Base-by-base conservation (phyloP, 2,797 vertebrate genomes). In the Sebastes hubbsi region DNA sequence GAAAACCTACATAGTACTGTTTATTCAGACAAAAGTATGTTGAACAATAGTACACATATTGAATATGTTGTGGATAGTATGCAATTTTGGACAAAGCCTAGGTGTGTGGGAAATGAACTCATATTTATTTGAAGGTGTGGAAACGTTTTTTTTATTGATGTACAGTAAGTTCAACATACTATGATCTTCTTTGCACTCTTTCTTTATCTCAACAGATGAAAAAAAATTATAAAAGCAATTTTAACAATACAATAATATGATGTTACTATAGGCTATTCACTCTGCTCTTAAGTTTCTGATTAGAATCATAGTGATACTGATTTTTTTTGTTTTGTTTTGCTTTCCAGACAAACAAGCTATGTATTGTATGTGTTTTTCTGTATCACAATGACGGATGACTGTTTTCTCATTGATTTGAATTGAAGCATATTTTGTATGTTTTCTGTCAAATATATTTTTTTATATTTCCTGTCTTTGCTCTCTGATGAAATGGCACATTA, bases 401-500 rank as follows among this genome's bases (percentile, higher is more conserved):
- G 54, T 36, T 78, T 60, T 4, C 24, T 58, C 16, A 55, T 63
- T 8, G 3, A 5, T 36, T 64, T 73, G 4, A 27, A 58, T 36
- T 52, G 12, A 27, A 49, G 4, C 5, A 24, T 25, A 22, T 55
- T 55, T 25, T 72, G 16, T 54, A 52, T 49, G 34, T 5, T 22
- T 74, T 61, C 8, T 78, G 22, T 72, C 18, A 34, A 70, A 83
- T 91, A 75, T 88, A 85, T 83, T 77, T 90, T 85, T 88, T 85
- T 88, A 20, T 83, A 83, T 49, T 58, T 4, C 2, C 14, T 3
- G 1, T n/a, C 16, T 12, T 54, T 79, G 18, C 42, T 69, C 38
- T 66, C 16, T 38, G 22, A 60, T 61, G 52, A 59, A 77, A 64
- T 49, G 8, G n/a, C 5, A 25, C 29, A 22, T 13, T 68, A 9